These are phyloP conservation scores for Pseudococcus jackbeardsleyi DNA, from an alignment of 2,888 invertebrate genomes.

Conservation along the genomic window DNA sequence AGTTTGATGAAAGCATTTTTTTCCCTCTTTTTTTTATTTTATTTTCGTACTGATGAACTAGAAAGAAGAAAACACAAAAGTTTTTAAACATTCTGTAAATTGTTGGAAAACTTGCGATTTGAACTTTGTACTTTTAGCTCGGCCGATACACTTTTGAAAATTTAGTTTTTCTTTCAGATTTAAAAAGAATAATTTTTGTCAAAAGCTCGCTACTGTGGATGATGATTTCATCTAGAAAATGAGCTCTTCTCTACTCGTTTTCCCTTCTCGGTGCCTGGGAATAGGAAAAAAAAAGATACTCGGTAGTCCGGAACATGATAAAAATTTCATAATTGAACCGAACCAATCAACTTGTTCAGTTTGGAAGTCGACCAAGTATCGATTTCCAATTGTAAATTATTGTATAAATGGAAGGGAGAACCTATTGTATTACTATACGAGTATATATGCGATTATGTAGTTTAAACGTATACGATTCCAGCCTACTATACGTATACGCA, in stretches of 20 bases:
- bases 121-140: constrained; percentile 33
- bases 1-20: constrained; percentile 56
- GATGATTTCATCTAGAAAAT: neutral
- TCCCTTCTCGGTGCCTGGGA: neutral
- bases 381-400: constrained; percentile 37
- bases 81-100: constrained; percentile 54
- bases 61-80: constrained; percentile 49
- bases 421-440: neutral
- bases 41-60: constrained; percentile 24
- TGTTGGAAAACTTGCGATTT: constrained; percentile 40
- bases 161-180: constrained; percentile 56
- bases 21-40: neutral
- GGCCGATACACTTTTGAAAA: constrained; percentile 39
- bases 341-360: constrained; percentile 38
- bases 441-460: neutral
- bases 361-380: constrained; percentile 41
- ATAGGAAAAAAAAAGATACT: neutral
- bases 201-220: neutral
- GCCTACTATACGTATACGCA: neutral
- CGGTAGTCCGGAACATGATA: neutral
- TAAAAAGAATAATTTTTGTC: constrained; percentile 47
- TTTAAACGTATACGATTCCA: neutral
- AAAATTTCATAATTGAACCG: constrained; percentile 36
- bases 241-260: too few species aligned
- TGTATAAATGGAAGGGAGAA: neutral